A percentile compares a stretch with the other conserved stretches of the same genome.
These are phyloP conservation scores for Dendrolimus punctatus DNA, from an alignment of 1,140 invertebrate species.

Conservation along the genomic window DNA sequence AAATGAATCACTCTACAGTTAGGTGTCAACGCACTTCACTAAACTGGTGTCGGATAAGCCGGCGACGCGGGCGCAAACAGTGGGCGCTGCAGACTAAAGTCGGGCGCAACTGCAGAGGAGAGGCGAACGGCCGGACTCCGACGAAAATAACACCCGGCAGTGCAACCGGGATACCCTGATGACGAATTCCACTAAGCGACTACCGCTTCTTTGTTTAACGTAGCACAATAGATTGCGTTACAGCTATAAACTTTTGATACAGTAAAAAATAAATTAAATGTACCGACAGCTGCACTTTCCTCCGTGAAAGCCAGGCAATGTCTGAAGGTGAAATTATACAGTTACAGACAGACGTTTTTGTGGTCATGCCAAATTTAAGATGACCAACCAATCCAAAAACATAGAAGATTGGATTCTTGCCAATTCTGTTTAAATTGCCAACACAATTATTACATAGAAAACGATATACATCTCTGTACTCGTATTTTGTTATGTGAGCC, in stretches of 20 bases:
- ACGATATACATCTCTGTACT: background rate
- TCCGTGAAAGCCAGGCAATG: slow-evolving; percentile 18
- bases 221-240: slow-evolving; percentile 19
- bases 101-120: slow-evolving; percentile 41
- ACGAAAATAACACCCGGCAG: slow-evolving; percentile 66
- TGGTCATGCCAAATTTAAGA: slow-evolving; percentile 53
- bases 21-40: slow-evolving; percentile 66
- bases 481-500: background rate
- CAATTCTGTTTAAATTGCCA: slow-evolving; percentile 24
- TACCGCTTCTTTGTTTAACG: slow-evolving; percentile 30
- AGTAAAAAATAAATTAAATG: slow-evolving; percentile 4
- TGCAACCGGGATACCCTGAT: slow-evolving; percentile 50
- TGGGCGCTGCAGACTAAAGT: slow-evolving; percentile 50
- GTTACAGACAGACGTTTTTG: slow-evolving; percentile 36
- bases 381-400: slow-evolving; percentile 22
- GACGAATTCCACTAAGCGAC: slow-evolving; percentile 35
- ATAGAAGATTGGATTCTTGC: slow-evolving; percentile 41
- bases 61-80: slow-evolving; percentile 38
- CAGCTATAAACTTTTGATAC: slow-evolving; percentile 9
- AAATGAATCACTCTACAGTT: slow-evolving; percentile 66
- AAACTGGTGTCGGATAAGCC: slow-evolving; percentile 35
- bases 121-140: slow-evolving; percentile 48
- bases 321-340: slow-evolving; percentile 54
- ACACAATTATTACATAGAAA: background rate
- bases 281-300: slow-evolving; percentile 8